Evolutionary conservation across 2,113 vertebrate species (phyloP).

Genomic region (Ammodytes dubius): DNA sequence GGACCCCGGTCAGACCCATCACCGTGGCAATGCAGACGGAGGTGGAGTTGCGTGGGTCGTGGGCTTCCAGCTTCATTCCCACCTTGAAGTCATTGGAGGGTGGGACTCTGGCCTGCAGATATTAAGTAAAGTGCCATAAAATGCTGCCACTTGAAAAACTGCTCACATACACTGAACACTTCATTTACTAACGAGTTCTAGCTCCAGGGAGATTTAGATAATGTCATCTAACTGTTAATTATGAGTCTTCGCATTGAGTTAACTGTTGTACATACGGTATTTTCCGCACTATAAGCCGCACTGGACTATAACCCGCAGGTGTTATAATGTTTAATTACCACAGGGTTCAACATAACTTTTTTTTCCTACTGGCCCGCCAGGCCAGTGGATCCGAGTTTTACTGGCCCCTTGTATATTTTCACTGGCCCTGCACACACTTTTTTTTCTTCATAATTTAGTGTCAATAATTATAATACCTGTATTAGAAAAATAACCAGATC

Average conservation of each 20-base stretch:
- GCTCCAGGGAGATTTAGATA: not conserved
- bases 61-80: slow-evolving; percentile 97
- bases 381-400: no score
- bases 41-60: slow-evolving; percentile 92
- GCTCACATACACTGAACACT: not conserved
- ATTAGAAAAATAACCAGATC: no score
- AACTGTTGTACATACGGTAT: no score
- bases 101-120: slow-evolving; percentile 89
- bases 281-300: no score
- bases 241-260: not conserved
- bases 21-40: slow-evolving; percentile 96
- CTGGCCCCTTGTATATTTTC: no score
- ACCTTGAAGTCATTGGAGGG: slow-evolving; percentile 95
- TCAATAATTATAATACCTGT: no score
- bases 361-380: no score
- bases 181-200: not conserved
- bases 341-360: no score
- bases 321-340: no score
- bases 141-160: not conserved
- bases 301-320: no score
- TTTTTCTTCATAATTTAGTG: no score
- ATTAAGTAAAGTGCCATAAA: slow-evolving; percentile 23
- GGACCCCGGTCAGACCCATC: slow-evolving; percentile 91
- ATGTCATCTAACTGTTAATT: not conserved
- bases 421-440: no score